Base-by-base conservation (phyloP, 37 sponge, comb jelly and placozoan genomes). In the Diacarnus erythraeanus region DNA sequence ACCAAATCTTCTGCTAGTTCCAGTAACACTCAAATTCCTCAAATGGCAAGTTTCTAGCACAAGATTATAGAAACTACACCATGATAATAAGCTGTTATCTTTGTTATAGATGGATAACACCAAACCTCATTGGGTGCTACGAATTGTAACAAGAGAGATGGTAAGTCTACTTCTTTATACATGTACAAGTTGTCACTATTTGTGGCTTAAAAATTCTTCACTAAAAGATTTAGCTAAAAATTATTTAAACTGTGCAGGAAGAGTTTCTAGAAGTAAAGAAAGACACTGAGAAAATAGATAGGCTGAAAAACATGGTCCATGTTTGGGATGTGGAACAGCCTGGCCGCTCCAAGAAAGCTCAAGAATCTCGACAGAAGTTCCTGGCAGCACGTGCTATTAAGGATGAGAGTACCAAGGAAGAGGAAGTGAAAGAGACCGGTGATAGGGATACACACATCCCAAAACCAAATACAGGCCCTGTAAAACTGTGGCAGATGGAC, bases 291-390 rank as follows among this genome's bases (percentile, higher is more conserved):
- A 87, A 82, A 61, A 91, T 76, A 41, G 98, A 97, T 60, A 87
- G 84, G 43, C 95, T 95, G 57, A 92, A 85, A 70, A 67, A 77
- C 42, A 94, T 97, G 87, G 88, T 86, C 66, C 76, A 89, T 39
- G 86, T 94, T 10, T 97, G 96, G 98, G 95, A 97, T 73, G 80
- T 80, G 0, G 88, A 87, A 61, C 84, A 97, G 64, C 94, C 96
- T 34, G 98, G 98, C 0, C 85, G 98, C 39, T 64, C 85, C 33
- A 80, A 86, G 68, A 92, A 95, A 85, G 98, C 87, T 22, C 74
- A 64, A 57, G 77, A 81, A 26, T 85, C 93, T 8, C 77, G 93
- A 34, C 69, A 73, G 69, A 92, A 92, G 74, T 92, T 88, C 29
- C 85, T 92, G 6, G 84, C 88, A n/a, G 36, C 82, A 9, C 60